Conservation (phyloP, 2,888 invertebrate genomes). For the Imbricaverruca yamaguchii region DNA sequence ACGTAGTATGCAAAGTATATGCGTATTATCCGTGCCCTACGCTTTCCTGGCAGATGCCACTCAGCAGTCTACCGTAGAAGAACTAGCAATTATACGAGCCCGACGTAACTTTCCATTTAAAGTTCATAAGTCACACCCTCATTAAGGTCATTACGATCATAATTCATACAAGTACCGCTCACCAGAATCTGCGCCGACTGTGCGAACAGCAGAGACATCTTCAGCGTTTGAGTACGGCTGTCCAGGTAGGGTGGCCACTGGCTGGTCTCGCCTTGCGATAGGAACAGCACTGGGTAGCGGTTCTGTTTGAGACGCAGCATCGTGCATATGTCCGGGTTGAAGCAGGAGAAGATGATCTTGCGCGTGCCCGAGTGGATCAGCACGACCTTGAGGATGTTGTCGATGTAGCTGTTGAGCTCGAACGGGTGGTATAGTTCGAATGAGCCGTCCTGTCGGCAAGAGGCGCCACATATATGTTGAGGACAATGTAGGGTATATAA, state of each 20-base stretch:
- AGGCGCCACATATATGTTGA: too few relatives aligned
- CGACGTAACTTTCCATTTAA: too few relatives aligned
- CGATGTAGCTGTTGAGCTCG: slow-evolving; percentile 87
- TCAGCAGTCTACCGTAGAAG: too few relatives aligned
- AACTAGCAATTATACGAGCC: too few relatives aligned
- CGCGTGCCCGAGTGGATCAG: slow-evolving; percentile 68
- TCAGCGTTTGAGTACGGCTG: slow-evolving; percentile 69
- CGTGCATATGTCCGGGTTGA: slow-evolving; percentile 91
- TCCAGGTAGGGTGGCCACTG: slow-evolving; percentile 74
- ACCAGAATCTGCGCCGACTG: slow-evolving; percentile 68
- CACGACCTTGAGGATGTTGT: slow-evolving; percentile 75
- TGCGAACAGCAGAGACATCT: slow-evolving; percentile 74
- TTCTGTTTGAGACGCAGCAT: slow-evolving; percentile 93
- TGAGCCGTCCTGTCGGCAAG: slow-evolving; percentile 57
- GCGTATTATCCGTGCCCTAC: too few relatives aligned
- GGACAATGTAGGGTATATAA: too few relatives aligned
- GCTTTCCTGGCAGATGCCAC: too few relatives aligned
- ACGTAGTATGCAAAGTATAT: too few relatives aligned
- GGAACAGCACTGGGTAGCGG: slow-evolving; percentile 90
- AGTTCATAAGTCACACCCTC: too few relatives aligned
- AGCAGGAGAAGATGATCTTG: slow-evolving; percentile 85
- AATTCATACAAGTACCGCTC: slow-evolving; percentile 32
- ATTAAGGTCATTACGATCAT: too few relatives aligned
- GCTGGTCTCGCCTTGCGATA: slow-evolving; percentile 68
- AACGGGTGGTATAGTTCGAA: slow-evolving; percentile 79